phyloP scores from a whole-genome alignment of 2,113 vertebrate species.

The Sapayoa aenigma region DNA sequence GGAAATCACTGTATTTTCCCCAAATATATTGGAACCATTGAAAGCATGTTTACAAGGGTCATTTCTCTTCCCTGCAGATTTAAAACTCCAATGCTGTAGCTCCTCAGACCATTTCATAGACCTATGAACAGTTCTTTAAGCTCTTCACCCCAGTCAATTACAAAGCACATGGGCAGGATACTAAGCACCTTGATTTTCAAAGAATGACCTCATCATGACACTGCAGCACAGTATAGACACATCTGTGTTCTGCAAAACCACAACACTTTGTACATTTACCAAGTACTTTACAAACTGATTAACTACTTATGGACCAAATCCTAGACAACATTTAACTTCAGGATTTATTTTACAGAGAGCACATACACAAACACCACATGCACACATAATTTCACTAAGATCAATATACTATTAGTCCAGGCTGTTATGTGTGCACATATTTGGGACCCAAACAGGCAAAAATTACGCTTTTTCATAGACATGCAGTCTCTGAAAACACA shows the following conservation, averaged over 20 bases:
- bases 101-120: neutral
- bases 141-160: neutral
- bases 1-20: neutral
- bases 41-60: neutral
- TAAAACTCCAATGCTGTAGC: neutral
- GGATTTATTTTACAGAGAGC: neutral
- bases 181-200: neutral
- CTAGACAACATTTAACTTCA: neutral
- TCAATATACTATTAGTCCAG: neutral
- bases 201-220: neutral
- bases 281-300: neutral
- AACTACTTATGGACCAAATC: neutral
- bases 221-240: neutral
- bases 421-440: accelerated
- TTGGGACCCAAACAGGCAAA: neutral
- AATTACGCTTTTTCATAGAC: neutral
- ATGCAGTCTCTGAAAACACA: neutral
- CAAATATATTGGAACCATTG: neutral
- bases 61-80: neutral
- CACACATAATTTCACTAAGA: neutral
- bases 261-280: neutral
- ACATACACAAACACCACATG: neutral
- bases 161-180: neutral
- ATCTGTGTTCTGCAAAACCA: neutral
- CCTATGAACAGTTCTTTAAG: neutral